Evolutionary conservation across 2,113 vertebrate genomes (phyloP), one percentile per base, ranked within the genome.

Genomic region (Neogobius melanostomus): DNA sequence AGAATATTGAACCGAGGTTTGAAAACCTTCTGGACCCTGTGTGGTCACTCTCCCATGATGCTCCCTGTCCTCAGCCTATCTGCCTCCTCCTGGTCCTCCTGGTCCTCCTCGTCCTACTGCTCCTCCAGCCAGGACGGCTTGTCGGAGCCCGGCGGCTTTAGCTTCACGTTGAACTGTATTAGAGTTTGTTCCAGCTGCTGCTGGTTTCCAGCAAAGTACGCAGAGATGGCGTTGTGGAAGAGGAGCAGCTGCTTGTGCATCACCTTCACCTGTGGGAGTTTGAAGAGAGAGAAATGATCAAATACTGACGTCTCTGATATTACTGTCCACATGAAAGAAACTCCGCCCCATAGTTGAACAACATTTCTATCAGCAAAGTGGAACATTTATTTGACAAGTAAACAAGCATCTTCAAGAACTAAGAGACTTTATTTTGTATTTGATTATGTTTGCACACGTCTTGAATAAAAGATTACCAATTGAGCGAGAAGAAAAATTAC

Each of bases 201-300:
- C 94, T 98, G 97, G 93, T 99, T 98, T 79, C 97, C 97, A 5
- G 96, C 96, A 72, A 99, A 99, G 91, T 98, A 99, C 45, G 97
- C 96, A 0, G 97, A 98, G 91, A 98, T 95, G 43, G 97, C 97
- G 0, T 98, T 98, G 82, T 98, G 97, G 92, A 99, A 98, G 72
- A 99, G 96, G 49, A 98, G 95, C 64, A 98, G 93, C 88, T 99
- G 97, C 89, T 98, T 98, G 92, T 98, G 97, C 97, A 99, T 99
- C 92, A 99, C 97, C 81, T 99, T 98, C 82, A 99, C 95, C 97
- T 99, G 54, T 53, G 28, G 28, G 28, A 5, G 28, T 36, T 21
- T 21, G 28, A 36, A 5, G 4, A 36, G 28, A 36, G 28, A 36
- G 28, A 36, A 2, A 36, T 36, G 28, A 36, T 36, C 28, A 36